Percentiles rank a stretch among this genome's conserved stretches.
Conservation (phyloP, 2,888 invertebrate genomes). For the Gymnosoma rotundatum region DNA sequence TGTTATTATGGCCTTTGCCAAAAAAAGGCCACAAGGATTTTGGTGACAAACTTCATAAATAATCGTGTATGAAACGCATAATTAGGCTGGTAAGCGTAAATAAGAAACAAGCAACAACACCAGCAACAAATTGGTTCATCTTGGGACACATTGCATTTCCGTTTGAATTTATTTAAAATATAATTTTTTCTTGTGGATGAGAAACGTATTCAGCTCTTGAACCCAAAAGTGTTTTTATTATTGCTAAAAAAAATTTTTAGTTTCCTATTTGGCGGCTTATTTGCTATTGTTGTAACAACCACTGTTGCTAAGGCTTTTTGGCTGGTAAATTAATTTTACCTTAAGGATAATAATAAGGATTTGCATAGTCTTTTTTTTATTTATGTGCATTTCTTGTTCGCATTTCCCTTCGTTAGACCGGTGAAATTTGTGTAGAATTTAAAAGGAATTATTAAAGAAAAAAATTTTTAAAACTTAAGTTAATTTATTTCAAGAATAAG, state of each 20-base stretch:
- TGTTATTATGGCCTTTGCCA: constrained; percentile 42
- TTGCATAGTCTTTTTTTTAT: constrained; percentile 12
- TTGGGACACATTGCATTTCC: constrained; percentile 56
- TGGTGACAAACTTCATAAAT: constrained; percentile 61
- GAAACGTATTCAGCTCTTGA: background rate
- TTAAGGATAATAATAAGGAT: constrained; percentile 63
- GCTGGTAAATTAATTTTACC: constrained; percentile 64
- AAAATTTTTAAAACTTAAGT: too few species aligned
- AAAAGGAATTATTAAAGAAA: too few species aligned
- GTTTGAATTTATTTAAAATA: constrained; percentile 16
- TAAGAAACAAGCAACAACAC: background rate
- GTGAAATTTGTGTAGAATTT: background rate
- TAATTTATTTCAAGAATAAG: too few species aligned
- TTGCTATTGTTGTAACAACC: constrained; percentile 34
- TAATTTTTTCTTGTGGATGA: background rate
- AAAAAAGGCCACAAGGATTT: constrained; percentile 49
- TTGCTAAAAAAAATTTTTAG: constrained; percentile 29
- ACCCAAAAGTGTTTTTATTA: constrained; percentile 21
- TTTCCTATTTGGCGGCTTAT: constrained; percentile 41
- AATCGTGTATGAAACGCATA: constrained; percentile 65
- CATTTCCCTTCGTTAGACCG: background rate
- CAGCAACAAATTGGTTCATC: constrained; percentile 39
- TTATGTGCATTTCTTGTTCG: constrained; percentile 2
- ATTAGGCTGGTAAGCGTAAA: constrained; percentile 54
- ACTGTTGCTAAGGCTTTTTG: background rate